Base-by-base conservation (phyloP, 2,888 invertebrate species). In the Leptopilina drosophilae region DNA sequence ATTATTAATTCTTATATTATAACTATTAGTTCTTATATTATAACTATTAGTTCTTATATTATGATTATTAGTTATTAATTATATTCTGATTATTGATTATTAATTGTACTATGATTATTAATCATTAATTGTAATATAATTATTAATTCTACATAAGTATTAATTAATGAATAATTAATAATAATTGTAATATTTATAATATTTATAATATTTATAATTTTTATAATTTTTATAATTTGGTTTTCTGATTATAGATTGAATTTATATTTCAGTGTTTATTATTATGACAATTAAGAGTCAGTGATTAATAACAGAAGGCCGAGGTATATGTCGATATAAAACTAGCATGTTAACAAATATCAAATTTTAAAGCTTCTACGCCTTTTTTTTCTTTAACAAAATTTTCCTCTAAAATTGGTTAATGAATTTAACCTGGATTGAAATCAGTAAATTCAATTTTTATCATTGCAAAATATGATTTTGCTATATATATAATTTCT, bases 321-420 rank as follows among this genome's bases (percentile, higher is more conserved):
- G 73, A 73, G 73, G 73, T 73, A 73, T 33, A 56, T 73, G 73
- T 73, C 73, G 73, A 73, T 73, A 73, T 53, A 53, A 73, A 73
- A 15, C n/a, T 56, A 73, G 73, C 73, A 56, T 73, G 56, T 56
- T n/a, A 56, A 53, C 33, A 53, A 73, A 26, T 33, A 33, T 73
- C 9, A 33, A 14, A 12, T n/a, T 40, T 14, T 33, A 53, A 53
- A 73, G 73, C 73, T 73, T 73, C 8, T 56, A n/a, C n/a, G n/a
- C 49, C 26, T 69, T 69, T 53, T 20, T 53, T 59, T n/a, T n/a
- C 14, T 56, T 15, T 62, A 7, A 15, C 15, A 62, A 15, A 62
- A 62, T 9, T 62, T 62, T 62, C 33, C 20, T 15, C 15, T 62
- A 20, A 62, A 9, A 20, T 33, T 15, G 62, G 15, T 62, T 20